These are phyloP conservation scores for Myotis daubentonii DNA, from an alignment of 2,797 vertebrate genomes.

Conservation along the genomic window DNA sequence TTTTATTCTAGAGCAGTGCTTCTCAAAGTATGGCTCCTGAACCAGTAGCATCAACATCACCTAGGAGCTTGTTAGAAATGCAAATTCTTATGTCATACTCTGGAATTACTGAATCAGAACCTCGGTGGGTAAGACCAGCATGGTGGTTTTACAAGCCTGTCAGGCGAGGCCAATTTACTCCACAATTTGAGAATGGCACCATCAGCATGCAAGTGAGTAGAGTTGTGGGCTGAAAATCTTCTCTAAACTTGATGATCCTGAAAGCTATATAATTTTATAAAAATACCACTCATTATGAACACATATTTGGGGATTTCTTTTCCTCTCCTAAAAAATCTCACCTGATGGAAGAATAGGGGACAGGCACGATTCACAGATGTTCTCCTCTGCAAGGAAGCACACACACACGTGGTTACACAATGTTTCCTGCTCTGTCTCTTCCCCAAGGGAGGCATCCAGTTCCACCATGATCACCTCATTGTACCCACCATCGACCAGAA, in stretches of 20 bases:
- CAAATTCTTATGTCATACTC: not conserved
- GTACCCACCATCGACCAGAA: slow-evolving; percentile 93
- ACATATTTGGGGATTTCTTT: not conserved
- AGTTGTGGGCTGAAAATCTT: not conserved
- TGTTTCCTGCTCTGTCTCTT: not conserved
- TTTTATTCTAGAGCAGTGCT: not conserved
- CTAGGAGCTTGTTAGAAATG: not conserved
- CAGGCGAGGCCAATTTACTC: rapidly evolving
- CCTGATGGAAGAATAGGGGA: slow-evolving; percentile 95
- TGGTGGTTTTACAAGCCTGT: not conserved
- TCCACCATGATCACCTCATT: not conserved
- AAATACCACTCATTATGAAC: not conserved
- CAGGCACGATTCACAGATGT: slow-evolving; percentile 96
- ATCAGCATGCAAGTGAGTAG: not conserved
- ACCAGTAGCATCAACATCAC: not conserved
- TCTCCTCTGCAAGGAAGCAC: slow-evolving; percentile 91
- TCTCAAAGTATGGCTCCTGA: not conserved
- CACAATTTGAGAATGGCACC: not conserved
- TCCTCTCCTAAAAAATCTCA: slow-evolving; percentile 77
- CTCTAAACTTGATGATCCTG: not conserved
- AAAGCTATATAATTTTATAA: not conserved
- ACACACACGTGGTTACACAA: not conserved
- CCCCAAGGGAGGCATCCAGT: rapidly evolving
- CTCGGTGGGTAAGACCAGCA: too few relatives aligned
- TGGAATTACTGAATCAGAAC: not conserved